A percentile compares a stretch with the other conserved stretches of the same genome.
Conservation (phyloP, 1,140 invertebrate genomes). For the Notospermus geniculatus region DNA sequence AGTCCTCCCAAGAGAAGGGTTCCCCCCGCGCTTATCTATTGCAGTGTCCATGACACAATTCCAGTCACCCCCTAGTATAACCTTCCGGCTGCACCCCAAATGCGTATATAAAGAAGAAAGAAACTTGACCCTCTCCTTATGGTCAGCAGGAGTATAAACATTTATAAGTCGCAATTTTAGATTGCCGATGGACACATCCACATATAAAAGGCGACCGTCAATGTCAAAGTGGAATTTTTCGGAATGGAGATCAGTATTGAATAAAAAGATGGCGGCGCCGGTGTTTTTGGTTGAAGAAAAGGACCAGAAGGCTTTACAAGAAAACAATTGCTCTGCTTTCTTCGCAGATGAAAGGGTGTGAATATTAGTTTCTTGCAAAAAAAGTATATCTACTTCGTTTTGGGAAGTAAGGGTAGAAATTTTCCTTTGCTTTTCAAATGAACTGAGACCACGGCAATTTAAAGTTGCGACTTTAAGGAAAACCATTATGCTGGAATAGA, state of each 20-base stretch:
- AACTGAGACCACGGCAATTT: too few relatives aligned
- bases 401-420: too few relatives aligned
- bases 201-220: conserved; percentile 24
- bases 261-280: conserved; percentile 16
- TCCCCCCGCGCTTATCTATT: conserved; percentile 27
- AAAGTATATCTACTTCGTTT: too few relatives aligned
- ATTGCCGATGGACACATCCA: conserved; percentile 16
- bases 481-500: too few relatives aligned
- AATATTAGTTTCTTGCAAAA: too few relatives aligned
- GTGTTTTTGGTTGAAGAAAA: conserved; percentile 2
- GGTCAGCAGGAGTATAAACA: conserved; percentile 24
- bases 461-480: too few relatives aligned
- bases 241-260: not conserved
- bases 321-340: too few relatives aligned
- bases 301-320: conserved; percentile 6
- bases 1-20: conserved; percentile 10
- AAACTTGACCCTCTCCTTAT: conserved; percentile 19
- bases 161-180: conserved; percentile 15
- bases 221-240: conserved; percentile 20
- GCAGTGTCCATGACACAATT: conserved; percentile 25
- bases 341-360: too few relatives aligned
- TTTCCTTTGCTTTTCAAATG: too few relatives aligned
- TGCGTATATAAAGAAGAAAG: conserved; percentile 23
- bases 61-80: conserved; percentile 27
- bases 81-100: conserved; percentile 12